Conservation (phyloP, 2,888 invertebrate genomes). For the Aphidoletes aphidimyza region DNA sequence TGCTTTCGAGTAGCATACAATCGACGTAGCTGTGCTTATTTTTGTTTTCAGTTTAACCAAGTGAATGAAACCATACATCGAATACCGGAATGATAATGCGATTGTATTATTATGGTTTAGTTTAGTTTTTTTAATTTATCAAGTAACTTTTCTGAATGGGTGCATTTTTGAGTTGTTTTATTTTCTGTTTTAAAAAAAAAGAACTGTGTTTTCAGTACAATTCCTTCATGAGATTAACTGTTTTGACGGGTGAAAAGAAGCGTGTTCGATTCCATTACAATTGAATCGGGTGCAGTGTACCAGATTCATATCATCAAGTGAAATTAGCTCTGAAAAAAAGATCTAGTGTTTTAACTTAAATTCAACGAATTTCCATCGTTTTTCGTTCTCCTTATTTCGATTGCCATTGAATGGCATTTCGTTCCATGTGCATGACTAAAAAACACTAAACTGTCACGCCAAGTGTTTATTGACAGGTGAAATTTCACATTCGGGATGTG, state of each 20-base stretch:
- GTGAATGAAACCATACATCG: neutral
- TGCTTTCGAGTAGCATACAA: constrained; percentile 50
- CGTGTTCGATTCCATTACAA: neutral
- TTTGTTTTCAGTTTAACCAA: neutral
- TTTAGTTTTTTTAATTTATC: neutral
- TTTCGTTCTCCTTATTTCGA: neutral
- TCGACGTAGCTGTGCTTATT: neutral
- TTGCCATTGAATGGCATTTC: neutral
- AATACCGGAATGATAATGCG: neutral
- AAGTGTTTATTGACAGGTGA: constrained; percentile 16
- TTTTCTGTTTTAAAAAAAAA: too few relatives aligned
- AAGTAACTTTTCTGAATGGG: neutral
- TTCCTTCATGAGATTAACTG: neutral
- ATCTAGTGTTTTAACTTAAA: too few relatives aligned
- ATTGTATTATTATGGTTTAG: neutral
- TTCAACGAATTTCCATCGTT: neutral
- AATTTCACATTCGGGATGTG: neutral
- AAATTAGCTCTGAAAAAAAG: too few relatives aligned
- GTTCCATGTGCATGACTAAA: neutral
- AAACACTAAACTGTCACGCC: neutral
- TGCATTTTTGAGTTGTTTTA: constrained; percentile 2
- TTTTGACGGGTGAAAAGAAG: constrained; percentile 32
- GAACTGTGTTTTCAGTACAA: constrained; percentile 24
- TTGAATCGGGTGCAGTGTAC: neutral
- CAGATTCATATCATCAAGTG: neutral